Evolutionary conservation across 2,888 invertebrate genomes (phyloP).

Genomic region (Orthonevra nobilis): DNA sequence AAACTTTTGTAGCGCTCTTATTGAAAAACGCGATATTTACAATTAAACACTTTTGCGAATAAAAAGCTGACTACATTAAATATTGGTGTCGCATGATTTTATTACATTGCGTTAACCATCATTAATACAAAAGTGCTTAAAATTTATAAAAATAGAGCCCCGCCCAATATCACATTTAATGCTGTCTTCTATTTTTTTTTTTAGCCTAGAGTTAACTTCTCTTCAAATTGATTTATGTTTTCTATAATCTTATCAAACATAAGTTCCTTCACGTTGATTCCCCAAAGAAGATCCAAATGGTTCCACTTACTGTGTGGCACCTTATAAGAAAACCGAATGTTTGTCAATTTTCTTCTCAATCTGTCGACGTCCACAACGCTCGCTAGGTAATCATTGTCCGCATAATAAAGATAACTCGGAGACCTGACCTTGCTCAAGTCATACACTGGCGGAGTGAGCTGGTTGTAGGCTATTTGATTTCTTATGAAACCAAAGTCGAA

Average conservation of each 20-base stretch:
- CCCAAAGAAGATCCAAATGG: slow-evolving; percentile 85
- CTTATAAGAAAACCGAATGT: slow-evolving; percentile 78
- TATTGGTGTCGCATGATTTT: too few species aligned
- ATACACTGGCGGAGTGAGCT: slow-evolving; percentile 79
- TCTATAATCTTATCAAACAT: slow-evolving; percentile 79
- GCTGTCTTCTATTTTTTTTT: too few species aligned
- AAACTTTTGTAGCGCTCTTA: too few species aligned
- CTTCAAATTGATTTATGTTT: slow-evolving; percentile 17
- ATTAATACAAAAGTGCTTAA: too few species aligned
- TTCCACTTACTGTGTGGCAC: slow-evolving; percentile 81
- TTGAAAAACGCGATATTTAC: too few species aligned
- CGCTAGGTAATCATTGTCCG: slow-evolving; percentile 83
- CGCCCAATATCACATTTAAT: too few species aligned
- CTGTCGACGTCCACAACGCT: slow-evolving; percentile 80
- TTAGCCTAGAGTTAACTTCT: neutral
- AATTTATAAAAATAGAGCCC: too few species aligned
- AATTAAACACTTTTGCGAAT: too few species aligned
- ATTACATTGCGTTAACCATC: too few species aligned
- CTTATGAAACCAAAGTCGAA: slow-evolving; percentile 76
- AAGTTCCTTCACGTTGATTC: slow-evolving; percentile 81
- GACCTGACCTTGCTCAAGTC: slow-evolving; percentile 79
- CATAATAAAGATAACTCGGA: slow-evolving; percentile 81
- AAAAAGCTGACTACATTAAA: too few species aligned
- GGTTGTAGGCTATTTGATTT: slow-evolving; percentile 75
- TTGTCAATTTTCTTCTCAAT: slow-evolving; percentile 79